Percentiles rank a stretch among this genome's conserved stretches.
Evolutionary conservation across 2,888 invertebrate species (phyloP).

Genomic region (Blastobasis adustella): DNA sequence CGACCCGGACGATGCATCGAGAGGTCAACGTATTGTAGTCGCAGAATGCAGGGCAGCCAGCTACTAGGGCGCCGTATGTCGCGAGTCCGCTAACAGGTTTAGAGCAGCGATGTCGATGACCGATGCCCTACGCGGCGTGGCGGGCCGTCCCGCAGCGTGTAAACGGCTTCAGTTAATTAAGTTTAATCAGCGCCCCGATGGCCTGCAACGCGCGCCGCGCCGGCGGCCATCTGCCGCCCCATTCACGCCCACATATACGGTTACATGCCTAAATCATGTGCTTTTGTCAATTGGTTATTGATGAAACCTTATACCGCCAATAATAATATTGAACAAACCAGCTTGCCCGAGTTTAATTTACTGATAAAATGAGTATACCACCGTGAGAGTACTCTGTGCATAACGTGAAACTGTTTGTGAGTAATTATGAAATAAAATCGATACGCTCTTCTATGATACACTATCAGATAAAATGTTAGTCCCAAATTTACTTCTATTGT

Average conservation of each 20-base stretch:
- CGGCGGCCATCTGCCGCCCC: slow-evolving; percentile 58
- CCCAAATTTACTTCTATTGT: too few relatives aligned
- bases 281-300: slow-evolving; percentile 5
- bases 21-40: background rate
- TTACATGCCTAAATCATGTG: slow-evolving; percentile 30
- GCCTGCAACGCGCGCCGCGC: slow-evolving; percentile 21
- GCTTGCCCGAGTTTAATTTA: too few relatives aligned
- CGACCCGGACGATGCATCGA: too few relatives aligned
- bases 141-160: slow-evolving; percentile 39
- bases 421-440: too few relatives aligned
- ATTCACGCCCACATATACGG: slow-evolving; percentile 63
- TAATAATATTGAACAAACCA: too few relatives aligned
- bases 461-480: too few relatives aligned
- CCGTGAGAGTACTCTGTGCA: too few relatives aligned
- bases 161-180: slow-evolving; percentile 75
- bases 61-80: background rate
- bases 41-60: background rate
- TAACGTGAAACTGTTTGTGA: too few relatives aligned
- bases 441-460: too few relatives aligned
- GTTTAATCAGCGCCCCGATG: slow-evolving; percentile 67
- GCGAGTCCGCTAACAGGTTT: slow-evolving; percentile 11
- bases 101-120: slow-evolving; percentile 33
- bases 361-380: too few relatives aligned
- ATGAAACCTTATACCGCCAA: slow-evolving; percentile 7
- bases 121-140: slow-evolving; percentile 33